Conservation (phyloP, 2,797 vertebrate genomes). For the Peromyscus attwateri region DNA sequence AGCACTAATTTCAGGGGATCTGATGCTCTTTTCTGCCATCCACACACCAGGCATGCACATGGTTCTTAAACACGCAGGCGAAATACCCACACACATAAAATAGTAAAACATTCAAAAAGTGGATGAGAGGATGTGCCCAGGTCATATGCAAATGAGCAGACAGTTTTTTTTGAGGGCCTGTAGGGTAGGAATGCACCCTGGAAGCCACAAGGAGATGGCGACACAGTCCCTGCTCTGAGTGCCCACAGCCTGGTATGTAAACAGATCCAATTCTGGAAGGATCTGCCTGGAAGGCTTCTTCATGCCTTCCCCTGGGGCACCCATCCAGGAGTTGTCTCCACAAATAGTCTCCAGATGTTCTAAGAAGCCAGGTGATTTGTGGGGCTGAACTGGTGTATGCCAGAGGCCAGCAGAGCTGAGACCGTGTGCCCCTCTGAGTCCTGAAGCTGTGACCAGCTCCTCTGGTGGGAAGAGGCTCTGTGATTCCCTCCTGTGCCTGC, state of each 20-base stretch:
- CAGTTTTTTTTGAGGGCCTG: background rate
- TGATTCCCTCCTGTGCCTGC: accelerated
- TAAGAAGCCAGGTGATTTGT: background rate
- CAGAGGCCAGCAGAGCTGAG: background rate
- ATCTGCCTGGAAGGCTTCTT: background rate
- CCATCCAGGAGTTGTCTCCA: background rate
- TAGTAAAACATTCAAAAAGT: background rate
- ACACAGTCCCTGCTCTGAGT: background rate
- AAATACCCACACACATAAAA: background rate
- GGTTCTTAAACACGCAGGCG: background rate
- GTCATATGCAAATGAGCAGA: background rate
- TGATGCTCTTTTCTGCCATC: background rate
- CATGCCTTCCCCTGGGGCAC: background rate
- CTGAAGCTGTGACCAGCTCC: background rate
- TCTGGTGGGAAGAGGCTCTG: background rate
- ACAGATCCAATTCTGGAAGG: background rate
- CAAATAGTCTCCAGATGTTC: background rate
- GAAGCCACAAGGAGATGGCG: background rate
- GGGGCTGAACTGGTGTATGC: accelerated
- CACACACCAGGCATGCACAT: background rate
- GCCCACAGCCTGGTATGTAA: background rate
- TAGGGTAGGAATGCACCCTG: background rate
- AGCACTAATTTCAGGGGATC: background rate
- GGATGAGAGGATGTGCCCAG: background rate
- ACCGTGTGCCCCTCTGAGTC: background rate